Conservation (phyloP, 92 coral and sea anemone genomes). For the Desmophyllum pertusum region DNA sequence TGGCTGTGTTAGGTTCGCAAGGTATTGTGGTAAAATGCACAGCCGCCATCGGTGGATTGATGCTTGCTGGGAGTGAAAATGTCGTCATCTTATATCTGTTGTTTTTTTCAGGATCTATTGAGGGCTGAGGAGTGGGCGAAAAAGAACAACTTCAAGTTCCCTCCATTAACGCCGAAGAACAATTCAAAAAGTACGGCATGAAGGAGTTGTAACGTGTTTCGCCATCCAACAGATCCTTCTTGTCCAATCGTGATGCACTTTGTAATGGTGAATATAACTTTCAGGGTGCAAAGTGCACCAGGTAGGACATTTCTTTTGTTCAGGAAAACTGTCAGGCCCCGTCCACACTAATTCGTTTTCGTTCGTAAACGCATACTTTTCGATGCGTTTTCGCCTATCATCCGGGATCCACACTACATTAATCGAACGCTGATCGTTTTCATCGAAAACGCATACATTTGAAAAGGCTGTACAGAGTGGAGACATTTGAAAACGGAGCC, state of each 20-base stretch:
- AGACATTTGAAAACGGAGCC: too few relatives aligned
- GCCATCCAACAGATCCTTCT: slow-evolving; percentile 49
- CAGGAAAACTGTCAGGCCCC: neutral
- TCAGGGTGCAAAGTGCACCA: slow-evolving; percentile 59
- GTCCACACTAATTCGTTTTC: too few relatives aligned
- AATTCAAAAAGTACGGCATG: slow-evolving; percentile 58
- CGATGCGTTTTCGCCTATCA: too few relatives aligned
- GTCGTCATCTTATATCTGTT: neutral
- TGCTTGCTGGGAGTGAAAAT: neutral
- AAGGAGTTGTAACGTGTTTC: slow-evolving; percentile 83
- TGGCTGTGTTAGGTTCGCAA: too few relatives aligned
- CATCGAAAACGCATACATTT: too few relatives aligned
- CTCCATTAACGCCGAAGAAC: slow-evolving; percentile 77
- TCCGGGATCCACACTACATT: too few relatives aligned
- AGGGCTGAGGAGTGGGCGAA: slow-evolving; percentile 83
- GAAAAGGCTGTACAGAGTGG: too few relatives aligned
- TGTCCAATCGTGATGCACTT: slow-evolving; percentile 83
- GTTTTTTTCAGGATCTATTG: slow-evolving; percentile 62
- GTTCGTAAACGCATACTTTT: neutral
- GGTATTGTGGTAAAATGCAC: too few relatives aligned
- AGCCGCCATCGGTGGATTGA: too few relatives aligned
- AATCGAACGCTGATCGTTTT: too few relatives aligned
- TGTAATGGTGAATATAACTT: slow-evolving; percentile 67
- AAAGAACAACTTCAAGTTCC: slow-evolving; percentile 71
- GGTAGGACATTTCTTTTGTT: slow-evolving; percentile 38